Percentiles rank a stretch among this genome's conserved stretches.
These are phyloP conservation scores for Ceramica pisi DNA, from an alignment of 2,888 invertebrate genomes.

Conservation along the genomic window DNA sequence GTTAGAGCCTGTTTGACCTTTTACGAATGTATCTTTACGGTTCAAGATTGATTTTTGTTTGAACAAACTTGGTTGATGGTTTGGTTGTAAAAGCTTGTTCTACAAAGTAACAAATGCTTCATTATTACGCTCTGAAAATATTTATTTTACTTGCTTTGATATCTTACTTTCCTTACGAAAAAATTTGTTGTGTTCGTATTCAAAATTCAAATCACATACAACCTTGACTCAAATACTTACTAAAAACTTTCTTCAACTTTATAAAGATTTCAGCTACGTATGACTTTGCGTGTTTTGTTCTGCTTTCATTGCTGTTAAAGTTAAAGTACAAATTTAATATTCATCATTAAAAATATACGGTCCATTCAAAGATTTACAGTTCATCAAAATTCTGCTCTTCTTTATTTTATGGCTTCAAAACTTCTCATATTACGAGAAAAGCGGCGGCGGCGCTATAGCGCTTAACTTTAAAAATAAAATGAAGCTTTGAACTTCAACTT, in stretches of 20 bases:
- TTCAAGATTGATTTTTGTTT: conserved; percentile 22
- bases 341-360: conserved; percentile 33
- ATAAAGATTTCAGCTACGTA: conserved; percentile 4
- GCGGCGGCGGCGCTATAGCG: conserved; percentile 25
- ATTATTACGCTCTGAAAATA: conserved; percentile 12
- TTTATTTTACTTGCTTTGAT: conserved; percentile 20
- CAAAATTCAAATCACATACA: conserved; percentile 22
- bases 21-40: conserved; percentile 8
- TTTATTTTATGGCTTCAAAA: conserved; percentile 40
- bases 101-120: conserved; percentile 24
- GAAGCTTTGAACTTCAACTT: conserved; percentile 65
- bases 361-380: conserved; percentile 27
- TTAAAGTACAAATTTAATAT: conserved; percentile 24
- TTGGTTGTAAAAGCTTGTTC: conserved; percentile 21
- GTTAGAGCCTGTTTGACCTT: conserved; percentile 43
- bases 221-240: conserved; percentile 1
- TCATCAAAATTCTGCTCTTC: conserved; percentile 47
- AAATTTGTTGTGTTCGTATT: background rate
- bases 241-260: conserved; percentile 19
- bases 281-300: conserved; percentile 25
- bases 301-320: conserved; percentile 11
- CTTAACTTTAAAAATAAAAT: conserved; percentile 64
- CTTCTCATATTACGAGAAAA: conserved; percentile 56
- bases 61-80: background rate
- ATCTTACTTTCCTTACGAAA: conserved; percentile 8